Conservation (phyloP, 1,140 invertebrate genomes). For the Orius laevigatus region DNA sequence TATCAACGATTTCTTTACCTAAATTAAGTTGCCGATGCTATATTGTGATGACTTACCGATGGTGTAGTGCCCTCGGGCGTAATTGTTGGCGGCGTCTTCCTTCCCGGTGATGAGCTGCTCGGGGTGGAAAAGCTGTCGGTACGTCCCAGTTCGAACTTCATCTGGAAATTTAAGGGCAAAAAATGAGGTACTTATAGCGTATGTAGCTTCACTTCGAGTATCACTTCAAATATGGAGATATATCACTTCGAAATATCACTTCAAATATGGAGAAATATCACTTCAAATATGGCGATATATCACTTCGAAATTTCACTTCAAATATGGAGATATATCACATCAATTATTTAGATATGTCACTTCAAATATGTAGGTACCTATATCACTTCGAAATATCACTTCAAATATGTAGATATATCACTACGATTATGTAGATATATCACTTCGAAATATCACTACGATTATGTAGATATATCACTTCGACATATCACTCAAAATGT, state of each 20-base stretch:
- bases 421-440: too few relatives aligned
- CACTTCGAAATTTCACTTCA: not conserved
- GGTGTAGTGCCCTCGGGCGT: conserved; percentile 78
- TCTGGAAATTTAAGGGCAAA: conserved; percentile 27
- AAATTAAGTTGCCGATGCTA: not conserved
- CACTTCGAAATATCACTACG: too few relatives aligned
- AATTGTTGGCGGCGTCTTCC: conserved; percentile 82
- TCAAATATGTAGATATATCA: too few relatives aligned
- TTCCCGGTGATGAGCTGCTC: conserved; percentile 73
- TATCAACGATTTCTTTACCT: conserved; percentile 62
- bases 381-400: too few relatives aligned
- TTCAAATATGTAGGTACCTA: too few relatives aligned
- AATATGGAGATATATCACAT: not conserved
- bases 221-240: not conserved
- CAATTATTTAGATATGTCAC: too few relatives aligned
- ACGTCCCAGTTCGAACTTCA: conserved; percentile 66
- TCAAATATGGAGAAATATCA: not conserved
- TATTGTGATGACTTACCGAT: conserved; percentile 47
- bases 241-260: not conserved
- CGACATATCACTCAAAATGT: too few relatives aligned
- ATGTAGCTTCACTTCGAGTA: not conserved
- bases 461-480: too few relatives aligned
- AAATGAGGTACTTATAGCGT: too few relatives aligned
- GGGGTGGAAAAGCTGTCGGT: conserved; percentile 70
- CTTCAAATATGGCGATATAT: too few relatives aligned